These are phyloP conservation scores for Gastrophryne carolinensis DNA, from an alignment of 2,797 vertebrate genomes.

Conservation along the genomic window DNA sequence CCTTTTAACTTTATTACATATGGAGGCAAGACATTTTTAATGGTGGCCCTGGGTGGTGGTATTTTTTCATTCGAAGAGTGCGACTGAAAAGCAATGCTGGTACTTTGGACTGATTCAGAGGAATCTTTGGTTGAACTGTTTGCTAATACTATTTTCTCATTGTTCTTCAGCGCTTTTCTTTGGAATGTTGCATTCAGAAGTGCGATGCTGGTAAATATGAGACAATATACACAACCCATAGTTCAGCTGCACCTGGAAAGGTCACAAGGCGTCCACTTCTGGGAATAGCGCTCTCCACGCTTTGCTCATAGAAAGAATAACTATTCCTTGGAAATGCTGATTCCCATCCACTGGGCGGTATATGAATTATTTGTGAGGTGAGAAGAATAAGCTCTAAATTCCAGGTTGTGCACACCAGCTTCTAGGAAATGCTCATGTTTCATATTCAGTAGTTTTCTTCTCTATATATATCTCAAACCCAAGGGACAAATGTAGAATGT, in stretches of 20 bases:
- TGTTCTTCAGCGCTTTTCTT: background rate
- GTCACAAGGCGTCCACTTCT: too few species aligned
- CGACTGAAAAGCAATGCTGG: too few species aligned
- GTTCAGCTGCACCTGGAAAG: background rate
- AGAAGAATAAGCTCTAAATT: background rate
- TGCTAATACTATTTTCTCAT: too few species aligned
- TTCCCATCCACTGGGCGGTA: background rate
- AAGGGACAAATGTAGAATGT: too few species aligned
- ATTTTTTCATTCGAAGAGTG: too few species aligned
- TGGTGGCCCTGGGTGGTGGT: too few species aligned
- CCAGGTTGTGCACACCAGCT: background rate
- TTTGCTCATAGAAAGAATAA: background rate
- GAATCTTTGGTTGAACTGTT: too few species aligned
- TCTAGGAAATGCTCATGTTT: background rate
- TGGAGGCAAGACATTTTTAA: too few species aligned
- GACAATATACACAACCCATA: too few species aligned
- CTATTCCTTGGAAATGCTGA: background rate
- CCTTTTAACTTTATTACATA: too few species aligned
- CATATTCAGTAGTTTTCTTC: background rate
- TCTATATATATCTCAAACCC: too few species aligned
- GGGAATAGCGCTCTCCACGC: background rate
- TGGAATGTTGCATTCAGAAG: background rate
- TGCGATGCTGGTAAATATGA: background rate
- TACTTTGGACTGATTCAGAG: too few species aligned
- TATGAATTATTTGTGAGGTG: conserved; percentile 6